These are phyloP conservation scores for Tromatobia lineatoria DNA, from an alignment of 2,888 invertebrate species.

Conservation along the genomic window DNA sequence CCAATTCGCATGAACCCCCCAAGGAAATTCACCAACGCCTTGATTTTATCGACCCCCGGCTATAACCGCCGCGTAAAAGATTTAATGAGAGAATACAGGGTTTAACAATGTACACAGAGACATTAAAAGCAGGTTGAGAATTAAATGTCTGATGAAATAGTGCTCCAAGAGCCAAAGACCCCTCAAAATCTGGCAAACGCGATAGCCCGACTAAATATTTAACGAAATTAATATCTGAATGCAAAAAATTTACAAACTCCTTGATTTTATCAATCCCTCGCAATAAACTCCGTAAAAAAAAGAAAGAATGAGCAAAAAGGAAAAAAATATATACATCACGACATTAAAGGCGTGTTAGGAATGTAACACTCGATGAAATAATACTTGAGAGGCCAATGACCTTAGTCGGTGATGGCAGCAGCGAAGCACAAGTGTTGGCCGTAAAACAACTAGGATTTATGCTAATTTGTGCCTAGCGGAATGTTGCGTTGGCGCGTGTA, in stretches of 20 bases:
- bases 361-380: constrained; percentile 22
- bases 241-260: constrained; percentile 4
- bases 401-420: not conserved
- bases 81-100: constrained; percentile 8
- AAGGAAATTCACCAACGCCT: constrained; percentile 20
- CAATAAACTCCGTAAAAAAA: not conserved
- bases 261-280: not conserved
- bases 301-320: constrained; percentile 12
- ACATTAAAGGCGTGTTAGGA: constrained; percentile 13
- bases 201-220: no score
- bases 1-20: constrained; percentile 23
- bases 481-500: constrained; percentile 42
- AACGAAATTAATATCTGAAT: no score
- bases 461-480: constrained; percentile 31
- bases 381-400: constrained; percentile 36
- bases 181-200: no score
- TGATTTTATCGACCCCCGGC: not conserved
- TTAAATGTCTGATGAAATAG: not conserved
- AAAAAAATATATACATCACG: not conserved
- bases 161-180: not conserved
- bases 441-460: constrained; percentile 28
- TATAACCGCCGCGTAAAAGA: not conserved
- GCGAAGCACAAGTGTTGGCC: constrained; percentile 13
- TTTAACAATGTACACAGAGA: not conserved
- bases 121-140: not conserved